Evolutionary conservation across 2,888 invertebrate genomes (phyloP), one percentile per base, ranked within the genome.

Genomic region (Erebia aethiops): DNA sequence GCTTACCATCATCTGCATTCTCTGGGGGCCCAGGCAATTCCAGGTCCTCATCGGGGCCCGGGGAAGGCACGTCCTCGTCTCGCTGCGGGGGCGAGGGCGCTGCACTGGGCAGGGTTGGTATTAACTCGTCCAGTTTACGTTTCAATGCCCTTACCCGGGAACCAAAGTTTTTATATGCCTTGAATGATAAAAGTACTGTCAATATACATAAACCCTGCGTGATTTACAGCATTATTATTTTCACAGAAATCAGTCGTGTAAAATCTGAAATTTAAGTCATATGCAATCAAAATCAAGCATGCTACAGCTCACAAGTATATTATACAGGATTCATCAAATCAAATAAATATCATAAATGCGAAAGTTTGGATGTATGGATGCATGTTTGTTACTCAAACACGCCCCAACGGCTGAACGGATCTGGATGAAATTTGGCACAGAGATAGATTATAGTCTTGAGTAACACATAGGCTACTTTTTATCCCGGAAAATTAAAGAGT

Each of bases 131-230:
- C 21, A 98, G 88, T 83, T 97, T 98, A 68, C 96, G 96, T 85
- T 98, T 97, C 64, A 98, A 94, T 67, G 95, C 95, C 81, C 97
- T 96, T 0, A 99, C 98, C 72, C 98, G 95, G 14, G 96, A 95
- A 0, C 98, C 98, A 91, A 98, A 99, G 86, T 97, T 98, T 89
- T 97, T 97, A 85, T 99, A 99, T 1, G 99, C 99, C 98, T 98
- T 83, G 16, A 85, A 69, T 8, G 11, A 35, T n/a, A 41, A 35
- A 41, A 9, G 35, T 16, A 57, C 13, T 56, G 4, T 18, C 35
- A 51, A n/a, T 52, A 52, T 35, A 35, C 35, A 35, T 35, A 35
- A 35, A 35, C 7, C 35, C 7, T 35, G 35, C 35, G 7, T 35
- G 1, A 35, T 35, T 35, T 1, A 35, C 35, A 0, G 0, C 35